A percentile compares a stretch with the other conserved stretches of the same genome.
Evolutionary conservation across 2,888 invertebrate genomes (phyloP).

Genomic region (Drosophila kanekoi): DNA sequence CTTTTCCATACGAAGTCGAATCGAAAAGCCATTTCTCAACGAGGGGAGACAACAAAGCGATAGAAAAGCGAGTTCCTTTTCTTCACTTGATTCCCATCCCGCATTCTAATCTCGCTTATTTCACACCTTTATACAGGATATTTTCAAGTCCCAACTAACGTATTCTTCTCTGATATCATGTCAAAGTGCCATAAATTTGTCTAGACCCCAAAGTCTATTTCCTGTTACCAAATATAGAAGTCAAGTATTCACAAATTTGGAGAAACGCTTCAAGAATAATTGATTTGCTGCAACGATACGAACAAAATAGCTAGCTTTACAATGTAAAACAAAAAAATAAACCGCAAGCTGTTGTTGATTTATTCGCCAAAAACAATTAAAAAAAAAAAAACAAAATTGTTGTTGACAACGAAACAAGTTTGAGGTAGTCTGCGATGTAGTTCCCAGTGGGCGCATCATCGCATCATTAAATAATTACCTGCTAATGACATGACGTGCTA

Average conservation of each 20-base stretch:
- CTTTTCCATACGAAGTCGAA: too few relatives aligned
- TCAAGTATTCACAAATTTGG: conserved; percentile 2
- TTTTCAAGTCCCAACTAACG: not conserved
- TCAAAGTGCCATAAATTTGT: not conserved
- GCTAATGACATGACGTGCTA: conserved; percentile 36
- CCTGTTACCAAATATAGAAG: conserved; percentile 2
- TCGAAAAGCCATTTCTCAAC: too few relatives aligned
- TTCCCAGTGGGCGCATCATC: conserved; percentile 27
- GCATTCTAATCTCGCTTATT: not conserved
- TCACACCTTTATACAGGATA: not conserved
- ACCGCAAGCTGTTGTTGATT: conserved; percentile 4
- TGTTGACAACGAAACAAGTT: conserved; percentile 7
- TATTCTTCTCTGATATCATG: not conserved
- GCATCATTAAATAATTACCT: conserved; percentile 56
- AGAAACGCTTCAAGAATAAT: conserved; percentile 4
- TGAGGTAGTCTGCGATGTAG: not conserved
- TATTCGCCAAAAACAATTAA: not conserved
- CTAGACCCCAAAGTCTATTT: not conserved
- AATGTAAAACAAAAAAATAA: not conserved
- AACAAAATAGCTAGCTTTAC: conserved; percentile 10
- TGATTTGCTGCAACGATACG: conserved; percentile 1
- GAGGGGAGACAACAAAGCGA: not conserved
- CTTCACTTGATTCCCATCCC: too few relatives aligned
- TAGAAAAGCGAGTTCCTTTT: not conserved
- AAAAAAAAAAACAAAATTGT: not conserved